A percentile compares a stretch with the other conserved stretches of the same genome.
These are phyloP conservation scores for Hylaeus volcanicus DNA, from an alignment of 1,140 invertebrate species.

Conservation along the genomic window DNA sequence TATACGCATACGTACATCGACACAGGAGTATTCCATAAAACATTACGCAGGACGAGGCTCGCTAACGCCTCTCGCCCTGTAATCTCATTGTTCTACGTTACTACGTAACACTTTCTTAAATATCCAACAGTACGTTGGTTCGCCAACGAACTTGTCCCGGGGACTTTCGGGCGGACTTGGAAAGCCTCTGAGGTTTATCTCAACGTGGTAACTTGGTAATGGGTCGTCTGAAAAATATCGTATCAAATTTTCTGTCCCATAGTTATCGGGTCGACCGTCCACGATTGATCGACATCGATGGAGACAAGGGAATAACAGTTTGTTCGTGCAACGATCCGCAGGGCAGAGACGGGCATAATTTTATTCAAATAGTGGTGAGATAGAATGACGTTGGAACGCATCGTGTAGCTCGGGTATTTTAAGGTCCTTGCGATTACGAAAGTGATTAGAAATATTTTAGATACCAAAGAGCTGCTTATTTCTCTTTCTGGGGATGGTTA, in stretches of 20 bases:
- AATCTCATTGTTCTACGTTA: not conserved
- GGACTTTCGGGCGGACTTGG: not conserved
- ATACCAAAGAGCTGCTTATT: too few relatives aligned
- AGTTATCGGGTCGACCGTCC: not conserved
- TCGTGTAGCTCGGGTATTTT: too few relatives aligned
- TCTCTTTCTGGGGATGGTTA: too few relatives aligned
- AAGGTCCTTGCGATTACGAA: too few relatives aligned
- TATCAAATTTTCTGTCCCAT: constrained; percentile 18
- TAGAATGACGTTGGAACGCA: too few relatives aligned
- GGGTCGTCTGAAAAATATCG: constrained; percentile 36
- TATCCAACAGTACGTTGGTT: not conserved
- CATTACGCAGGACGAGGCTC: not conserved
- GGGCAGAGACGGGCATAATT: too few relatives aligned
- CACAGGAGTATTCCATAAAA: not conserved
- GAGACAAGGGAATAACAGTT: not conserved
- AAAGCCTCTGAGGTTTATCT: constrained; percentile 4
- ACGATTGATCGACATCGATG: not conserved
- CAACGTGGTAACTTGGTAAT: not conserved
- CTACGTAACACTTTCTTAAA: not conserved
- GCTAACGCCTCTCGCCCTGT: not conserved
- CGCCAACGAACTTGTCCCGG: not conserved
- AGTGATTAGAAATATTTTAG: too few relatives aligned
- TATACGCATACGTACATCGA: not conserved
- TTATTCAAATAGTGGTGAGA: too few relatives aligned
- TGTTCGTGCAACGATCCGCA: not conserved